phyloP scores from a whole-genome alignment of 2,888 invertebrate species.

The Drosophila subsilvestris region DNA sequence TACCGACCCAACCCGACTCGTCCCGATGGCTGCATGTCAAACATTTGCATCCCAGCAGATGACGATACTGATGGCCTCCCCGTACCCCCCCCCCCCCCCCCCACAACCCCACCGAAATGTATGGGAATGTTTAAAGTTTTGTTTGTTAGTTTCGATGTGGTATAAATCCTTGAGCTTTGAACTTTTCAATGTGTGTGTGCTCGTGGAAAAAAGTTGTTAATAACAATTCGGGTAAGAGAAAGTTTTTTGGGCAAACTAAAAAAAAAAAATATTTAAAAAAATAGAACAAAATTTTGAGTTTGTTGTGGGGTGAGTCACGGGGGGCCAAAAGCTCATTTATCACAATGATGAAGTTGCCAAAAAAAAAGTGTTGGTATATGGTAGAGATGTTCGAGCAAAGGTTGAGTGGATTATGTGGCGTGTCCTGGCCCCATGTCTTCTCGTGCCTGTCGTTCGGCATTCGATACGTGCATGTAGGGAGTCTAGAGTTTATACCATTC shows the following conservation, averaged over 20 bases:
- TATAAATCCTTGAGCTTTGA: constrained; percentile 68
- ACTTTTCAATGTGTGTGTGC: constrained; percentile 47
- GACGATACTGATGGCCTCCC: constrained; percentile 34
- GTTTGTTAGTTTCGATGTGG: constrained; percentile 63
- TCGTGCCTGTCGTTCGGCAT: constrained; percentile 31
- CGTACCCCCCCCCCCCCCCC: too few relatives aligned
- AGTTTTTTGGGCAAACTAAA: constrained; percentile 34
- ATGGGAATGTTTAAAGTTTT: constrained; percentile 67
- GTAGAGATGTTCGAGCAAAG: constrained; percentile 27
- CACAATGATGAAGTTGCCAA: constrained; percentile 70
- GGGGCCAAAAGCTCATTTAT: constrained; percentile 63
- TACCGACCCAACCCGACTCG: neutral
- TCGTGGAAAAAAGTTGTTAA: constrained; percentile 58
- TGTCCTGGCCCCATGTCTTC: constrained; percentile 18
- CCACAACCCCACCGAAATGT: constrained; percentile 37
- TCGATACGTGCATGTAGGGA: constrained; percentile 9
- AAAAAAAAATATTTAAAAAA: neutral
- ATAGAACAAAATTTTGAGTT: constrained; percentile 26
- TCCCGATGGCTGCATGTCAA: constrained; percentile 38
- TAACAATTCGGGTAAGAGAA: constrained; percentile 62
- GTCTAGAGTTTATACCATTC: constrained; percentile 10
- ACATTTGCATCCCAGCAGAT: constrained; percentile 52
- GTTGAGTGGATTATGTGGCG: constrained; percentile 14
- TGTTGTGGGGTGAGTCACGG: constrained; percentile 33
- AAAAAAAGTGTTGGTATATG: constrained; percentile 18